Evolutionary conservation across 2,888 invertebrate genomes (phyloP), one percentile per base, ranked within the genome.

Genomic region (Chrysolina haemoptera): DNA sequence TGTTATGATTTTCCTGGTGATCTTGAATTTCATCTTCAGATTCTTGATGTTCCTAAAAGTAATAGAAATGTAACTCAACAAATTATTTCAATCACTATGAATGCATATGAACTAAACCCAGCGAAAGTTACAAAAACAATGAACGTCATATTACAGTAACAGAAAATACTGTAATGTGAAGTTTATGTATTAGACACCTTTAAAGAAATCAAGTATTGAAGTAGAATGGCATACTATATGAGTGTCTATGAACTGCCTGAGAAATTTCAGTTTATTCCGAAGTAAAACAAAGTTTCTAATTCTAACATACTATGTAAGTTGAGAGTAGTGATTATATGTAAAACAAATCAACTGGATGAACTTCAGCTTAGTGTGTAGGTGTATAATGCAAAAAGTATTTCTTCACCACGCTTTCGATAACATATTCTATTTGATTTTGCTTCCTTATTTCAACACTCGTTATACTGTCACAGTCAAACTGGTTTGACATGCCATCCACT

Each of bases 401-500:
- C 43, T 12, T 43, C 12, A 43, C 43, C 43, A 43, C 11, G 12
- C 12, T 43, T 62, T 62, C 62, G 9, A 22, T 20, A 27, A 27
- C 22, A 62, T 20, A n/a, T 62, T 16, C 20, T 35, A 20, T 22
- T 62, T 16, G 27, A 62, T 62, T 27, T 62, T 62, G 16, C 16
- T 62, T 62, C 27, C 62, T 62, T 62, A n/a, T 27, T 35, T 35
- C 62, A 62, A 27, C 40, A 64, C 35, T 64, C 12, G 43, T 46
- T 46, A 46, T n/a, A 46, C 46, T 43, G 43, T 64, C 64, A 20
- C 35, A 64, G 41, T 64, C 64, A 43, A 64, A 64, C 9, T 14
- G 43, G n/a, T 64, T 64, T 18, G 18, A 41, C 18, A 35, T n/a
- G 14, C 43, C 43, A 40, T 64, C 64, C 64, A 64, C 64, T 64